Base-by-base conservation (phyloP, 2,888 invertebrate genomes). In the Ischnura elegans region DNA sequence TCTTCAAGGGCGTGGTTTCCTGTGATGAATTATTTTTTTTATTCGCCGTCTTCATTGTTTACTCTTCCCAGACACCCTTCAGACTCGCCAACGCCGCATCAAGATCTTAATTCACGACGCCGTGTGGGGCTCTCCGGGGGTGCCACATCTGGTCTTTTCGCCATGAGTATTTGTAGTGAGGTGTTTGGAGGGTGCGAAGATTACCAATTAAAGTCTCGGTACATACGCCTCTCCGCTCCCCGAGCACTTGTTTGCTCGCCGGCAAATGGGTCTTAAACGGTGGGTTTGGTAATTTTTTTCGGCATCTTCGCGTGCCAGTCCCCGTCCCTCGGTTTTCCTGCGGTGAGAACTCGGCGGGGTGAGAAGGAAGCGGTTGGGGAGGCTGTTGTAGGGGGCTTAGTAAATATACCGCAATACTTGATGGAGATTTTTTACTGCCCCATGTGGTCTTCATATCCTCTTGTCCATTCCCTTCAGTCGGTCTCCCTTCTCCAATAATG, bases 261-360 rank as follows among this genome's bases (percentile, higher is more conserved):
- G 76, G 76, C 76, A 76, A 76, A 76, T 76, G 76, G 76, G 76
- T 76, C 76, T 29, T 76, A 76, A 76, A 76, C 76, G 29, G 76
- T 2, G 66, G 55, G 2, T 13, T 13, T 13, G 19, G 51, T 61
- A 6, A 16, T 61, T 61, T 55, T 55, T 76, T 76, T 76, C 25
- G 76, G 25, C 36, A 76, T 76, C 76, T 76, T 36, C 36, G 25
- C 10, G 76, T 36, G 76, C 0, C 29, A 36, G 29, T 36, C 36
- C 76, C 76, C 76, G 76, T 36, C 36, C 4, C 76, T 76, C 76
- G 76, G 16, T 36, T n/a, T 76, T 36, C 36, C 76, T 13, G 76
- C 76, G 5, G 61, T 61, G 25, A 61, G 25, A 25, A 25, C 61
- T 61, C 55, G 29, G 51, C 4, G 6, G 51, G 13, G 51, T 5